These are phyloP conservation scores for Galeopterus variegatus DNA, from an alignment of 2,113 vertebrate species.

Conservation along the genomic window DNA sequence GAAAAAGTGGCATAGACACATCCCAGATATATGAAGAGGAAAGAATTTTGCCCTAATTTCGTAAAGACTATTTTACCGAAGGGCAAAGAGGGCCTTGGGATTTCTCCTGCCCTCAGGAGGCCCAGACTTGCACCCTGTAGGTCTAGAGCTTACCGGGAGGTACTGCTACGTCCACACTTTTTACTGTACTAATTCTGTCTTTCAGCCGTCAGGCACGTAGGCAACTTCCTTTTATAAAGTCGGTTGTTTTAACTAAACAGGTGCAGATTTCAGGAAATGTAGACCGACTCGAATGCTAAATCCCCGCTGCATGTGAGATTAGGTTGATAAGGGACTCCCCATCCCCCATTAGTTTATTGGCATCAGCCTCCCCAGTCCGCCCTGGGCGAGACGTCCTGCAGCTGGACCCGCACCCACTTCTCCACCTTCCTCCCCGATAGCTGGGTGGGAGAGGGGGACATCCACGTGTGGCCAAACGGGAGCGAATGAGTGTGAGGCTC, in stretches of 20 bases:
- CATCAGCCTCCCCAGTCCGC: not conserved
- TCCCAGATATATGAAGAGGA: not conserved
- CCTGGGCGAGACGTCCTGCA: not conserved
- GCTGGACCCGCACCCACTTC: not conserved
- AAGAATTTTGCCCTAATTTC: not conserved
- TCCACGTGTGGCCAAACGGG: not conserved
- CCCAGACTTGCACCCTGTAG: conserved; percentile 18
- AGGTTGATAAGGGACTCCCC: conserved; percentile 47
- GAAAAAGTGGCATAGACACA: not conserved
- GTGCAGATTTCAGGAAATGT: conserved; percentile 85
- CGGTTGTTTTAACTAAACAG: conserved; percentile 86
- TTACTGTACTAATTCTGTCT: conserved; percentile 86
- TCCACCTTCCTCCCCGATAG: not conserved
- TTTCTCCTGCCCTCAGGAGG: conserved; percentile 67
- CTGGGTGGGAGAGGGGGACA: not conserved
- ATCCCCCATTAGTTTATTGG: not conserved
- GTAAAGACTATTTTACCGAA: conserved; percentile 21
- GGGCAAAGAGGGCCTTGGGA: conserved; percentile 46
- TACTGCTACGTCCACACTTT: conserved; percentile 65
- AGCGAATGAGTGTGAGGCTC: rapidly evolving
- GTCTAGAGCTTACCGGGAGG: conserved; percentile 76
- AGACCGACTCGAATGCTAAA: conserved; percentile 25
- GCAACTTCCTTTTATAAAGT: conserved; percentile 87
- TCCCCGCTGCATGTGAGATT: not conserved
- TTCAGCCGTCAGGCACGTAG: conserved; percentile 84